Evolutionary conservation across 1,140 invertebrate species (phyloP).

Genomic region (Micrasema minimum): DNA sequence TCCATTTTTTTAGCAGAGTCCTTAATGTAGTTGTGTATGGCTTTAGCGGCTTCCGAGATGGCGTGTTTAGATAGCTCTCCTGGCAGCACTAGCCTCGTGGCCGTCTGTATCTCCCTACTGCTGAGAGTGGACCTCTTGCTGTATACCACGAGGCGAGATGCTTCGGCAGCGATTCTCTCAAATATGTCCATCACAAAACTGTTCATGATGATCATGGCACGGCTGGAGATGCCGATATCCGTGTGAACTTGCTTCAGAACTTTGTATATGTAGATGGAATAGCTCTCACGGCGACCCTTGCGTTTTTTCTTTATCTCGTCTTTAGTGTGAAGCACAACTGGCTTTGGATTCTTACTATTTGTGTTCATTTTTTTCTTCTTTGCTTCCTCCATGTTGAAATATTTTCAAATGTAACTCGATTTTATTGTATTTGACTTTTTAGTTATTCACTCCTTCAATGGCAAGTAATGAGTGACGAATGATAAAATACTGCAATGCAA

Average conservation of each 20-base stretch:
- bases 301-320: neutral
- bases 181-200: slow-evolving; percentile 71
- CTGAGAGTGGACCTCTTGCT: slow-evolving; percentile 61
- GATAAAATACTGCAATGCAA: too few relatives aligned
- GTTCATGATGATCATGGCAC: slow-evolving; percentile 76
- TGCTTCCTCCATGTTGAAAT: neutral
- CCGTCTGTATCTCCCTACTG: slow-evolving; percentile 72
- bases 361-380: neutral
- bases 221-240: slow-evolving; percentile 68
- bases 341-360: neutral
- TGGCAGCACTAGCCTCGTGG: slow-evolving; percentile 70
- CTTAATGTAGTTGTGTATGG: slow-evolving; percentile 46
- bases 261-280: slow-evolving; percentile 78
- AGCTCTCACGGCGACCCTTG: slow-evolving; percentile 71
- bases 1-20: neutral
- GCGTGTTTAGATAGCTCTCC: slow-evolving; percentile 67
- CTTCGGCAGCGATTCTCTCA: slow-evolving; percentile 72
- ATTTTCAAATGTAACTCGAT: too few relatives aligned
- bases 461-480: too few relatives aligned
- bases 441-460: too few relatives aligned
- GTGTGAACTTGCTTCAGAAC: slow-evolving; percentile 67
- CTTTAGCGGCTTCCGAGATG: slow-evolving; percentile 56
- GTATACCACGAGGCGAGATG: neutral
- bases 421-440: too few relatives aligned
- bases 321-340: slow-evolving; percentile 1